phyloP scores from a whole-genome alignment of 2,797 vertebrate genomes.

The Mycteria americana region DNA sequence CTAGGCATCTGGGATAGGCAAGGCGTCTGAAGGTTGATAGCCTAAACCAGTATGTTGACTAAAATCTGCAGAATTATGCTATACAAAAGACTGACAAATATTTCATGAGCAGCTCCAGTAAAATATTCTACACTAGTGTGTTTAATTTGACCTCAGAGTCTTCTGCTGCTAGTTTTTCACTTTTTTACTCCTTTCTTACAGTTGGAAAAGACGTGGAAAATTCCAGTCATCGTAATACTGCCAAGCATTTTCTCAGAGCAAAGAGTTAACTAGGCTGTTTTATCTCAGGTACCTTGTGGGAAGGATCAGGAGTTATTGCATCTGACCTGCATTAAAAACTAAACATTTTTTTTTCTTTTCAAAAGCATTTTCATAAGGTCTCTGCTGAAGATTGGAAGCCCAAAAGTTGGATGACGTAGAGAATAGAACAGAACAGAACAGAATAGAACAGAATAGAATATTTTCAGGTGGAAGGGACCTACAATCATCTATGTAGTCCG shows the following conservation, averaged over 20 bases:
- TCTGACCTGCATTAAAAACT: background rate
- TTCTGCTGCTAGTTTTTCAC: background rate
- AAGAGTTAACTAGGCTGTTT: background rate
- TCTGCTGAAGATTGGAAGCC: background rate
- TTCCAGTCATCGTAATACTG: background rate
- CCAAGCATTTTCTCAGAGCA: background rate
- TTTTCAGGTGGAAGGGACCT: background rate
- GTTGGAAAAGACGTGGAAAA: background rate
- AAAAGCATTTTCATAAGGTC: background rate
- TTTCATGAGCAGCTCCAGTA: background rate
- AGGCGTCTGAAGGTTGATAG: background rate
- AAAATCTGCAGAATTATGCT: background rate
- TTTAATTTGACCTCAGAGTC: background rate
- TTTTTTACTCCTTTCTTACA: background rate
- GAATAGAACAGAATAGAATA: background rate
- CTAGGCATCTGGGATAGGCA: background rate
- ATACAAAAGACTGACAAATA: background rate
- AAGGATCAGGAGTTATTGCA: background rate
- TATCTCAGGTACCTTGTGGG: background rate
- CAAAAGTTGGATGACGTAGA: background rate
- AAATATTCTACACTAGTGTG: background rate
- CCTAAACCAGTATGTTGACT: background rate
- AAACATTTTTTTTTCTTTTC: background rate
- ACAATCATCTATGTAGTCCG: background rate
- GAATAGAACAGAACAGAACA: background rate